A percentile compares a stretch with the other conserved stretches of the same genome.
phyloP scores from a whole-genome alignment of 2,888 invertebrate genomes.

The Timandra comae region DNA sequence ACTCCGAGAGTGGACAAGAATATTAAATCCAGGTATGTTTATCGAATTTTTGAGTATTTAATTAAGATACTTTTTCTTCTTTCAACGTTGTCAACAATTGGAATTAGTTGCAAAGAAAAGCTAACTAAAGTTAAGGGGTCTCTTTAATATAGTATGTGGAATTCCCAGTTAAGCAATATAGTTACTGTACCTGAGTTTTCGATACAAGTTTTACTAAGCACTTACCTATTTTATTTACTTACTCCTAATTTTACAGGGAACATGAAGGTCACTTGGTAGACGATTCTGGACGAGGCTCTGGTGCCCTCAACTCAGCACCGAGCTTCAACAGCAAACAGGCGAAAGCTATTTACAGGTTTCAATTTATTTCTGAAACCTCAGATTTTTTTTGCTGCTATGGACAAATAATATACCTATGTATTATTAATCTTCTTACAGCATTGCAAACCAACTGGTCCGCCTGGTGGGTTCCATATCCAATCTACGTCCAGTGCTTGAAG shows the following conservation, averaged over 20 bases:
- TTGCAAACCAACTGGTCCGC: conserved; percentile 91
- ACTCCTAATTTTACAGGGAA: conserved; percentile 41
- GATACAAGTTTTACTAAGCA: neutral
- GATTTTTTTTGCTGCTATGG: too few species aligned
- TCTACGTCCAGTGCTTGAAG: conserved; percentile 93
- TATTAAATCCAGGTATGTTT: conserved; percentile 83
- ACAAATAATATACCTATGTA: too few species aligned
- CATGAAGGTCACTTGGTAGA: conserved; percentile 71
- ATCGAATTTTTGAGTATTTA: too few species aligned
- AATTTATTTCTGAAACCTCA: neutral
- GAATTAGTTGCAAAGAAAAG: too few species aligned
- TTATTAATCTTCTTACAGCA: conserved; percentile 81
- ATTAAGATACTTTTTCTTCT: too few species aligned
- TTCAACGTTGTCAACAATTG: too few species aligned
- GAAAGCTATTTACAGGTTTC: conserved; percentile 93
- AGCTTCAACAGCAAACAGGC: conserved; percentile 90
- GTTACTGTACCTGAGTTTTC: neutral
- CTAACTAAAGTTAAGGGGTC: too few species aligned
- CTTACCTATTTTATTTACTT: neutral
- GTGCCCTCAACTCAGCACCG: conserved; percentile 83
- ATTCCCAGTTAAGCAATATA: neutral
- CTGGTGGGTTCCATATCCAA: conserved; percentile 91
- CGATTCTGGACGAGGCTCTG: conserved; percentile 80
- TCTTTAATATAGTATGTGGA: too few species aligned
- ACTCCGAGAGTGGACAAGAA: conserved; percentile 91